Percentiles rank a stretch among this genome's conserved stretches.
phyloP scores from a whole-genome alignment of 2,797 vertebrate genomes.

The Pipistrellus kuhlii region DNA sequence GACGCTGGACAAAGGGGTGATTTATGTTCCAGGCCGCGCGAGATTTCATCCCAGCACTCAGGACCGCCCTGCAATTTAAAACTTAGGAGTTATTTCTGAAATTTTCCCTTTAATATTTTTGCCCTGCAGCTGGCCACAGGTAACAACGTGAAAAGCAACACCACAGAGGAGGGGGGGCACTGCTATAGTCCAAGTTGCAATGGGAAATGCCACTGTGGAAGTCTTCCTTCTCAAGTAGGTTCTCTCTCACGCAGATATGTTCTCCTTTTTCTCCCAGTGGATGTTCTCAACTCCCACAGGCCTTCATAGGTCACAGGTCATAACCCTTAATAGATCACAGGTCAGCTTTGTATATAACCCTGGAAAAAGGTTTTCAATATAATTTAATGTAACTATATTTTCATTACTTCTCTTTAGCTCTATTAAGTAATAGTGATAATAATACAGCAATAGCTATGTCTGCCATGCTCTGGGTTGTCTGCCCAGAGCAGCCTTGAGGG shows the following conservation, averaged over 20 bases:
- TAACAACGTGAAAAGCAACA: background rate
- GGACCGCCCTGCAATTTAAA: too few species aligned
- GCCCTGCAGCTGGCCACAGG: background rate
- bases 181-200: background rate
- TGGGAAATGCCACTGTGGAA: background rate
- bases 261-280: background rate
- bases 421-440: background rate
- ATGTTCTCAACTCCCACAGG: background rate
- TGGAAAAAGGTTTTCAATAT: background rate
- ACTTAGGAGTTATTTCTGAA: background rate
- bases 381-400: background rate
- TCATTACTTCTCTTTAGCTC: constrained; percentile 19
- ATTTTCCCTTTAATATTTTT: background rate
- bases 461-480: background rate
- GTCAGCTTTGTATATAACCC: background rate
- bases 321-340: background rate
- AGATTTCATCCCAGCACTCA: background rate
- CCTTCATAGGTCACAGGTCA: background rate
- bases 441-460: background rate
- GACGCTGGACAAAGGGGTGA: background rate
- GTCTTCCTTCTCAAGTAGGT: background rate
- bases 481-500: background rate
- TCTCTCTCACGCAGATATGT: background rate
- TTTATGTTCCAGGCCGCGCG: too few species aligned
- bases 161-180: too few species aligned